Base-by-base conservation (phyloP, 2,888 invertebrate genomes). In the Thyatira batis region DNA sequence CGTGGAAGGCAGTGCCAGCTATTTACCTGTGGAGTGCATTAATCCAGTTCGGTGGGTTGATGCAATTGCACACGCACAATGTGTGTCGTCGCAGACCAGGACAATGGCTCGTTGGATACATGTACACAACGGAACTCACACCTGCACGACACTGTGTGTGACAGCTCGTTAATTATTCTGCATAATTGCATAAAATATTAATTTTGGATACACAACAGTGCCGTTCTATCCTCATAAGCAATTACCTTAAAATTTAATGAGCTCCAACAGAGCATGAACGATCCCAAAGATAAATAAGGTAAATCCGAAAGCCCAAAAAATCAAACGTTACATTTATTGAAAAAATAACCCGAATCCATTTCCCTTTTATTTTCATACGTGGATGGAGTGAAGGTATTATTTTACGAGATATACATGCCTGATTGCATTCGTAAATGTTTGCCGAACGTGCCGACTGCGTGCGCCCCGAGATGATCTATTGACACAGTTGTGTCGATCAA, bases 61-160 rank as follows among this genome's bases (percentile, higher is more conserved):
- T 53, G 30, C 53, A 45, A 53, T 49, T 53, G 44, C 53, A 53
- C 45, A 45, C 45, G 21, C 45, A 45, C 23, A 45, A 45, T 33
- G 17, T 39, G 39, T 17, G 39, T 39, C 39, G 5, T 13, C 33
- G 39, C 39, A 39, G 17, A 39, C 39, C 13, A 8, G 17, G 17
- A 39, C 39, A 39, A 39, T 39, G 17, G 39, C 39, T 39, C 17
- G 8, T 17, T 13, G 5, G 39, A 39, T 39, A 39, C 17, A 39
- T 17, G 17, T 39, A 39, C 17, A 17, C 8, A 17, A 8, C 39
- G n/a, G 4, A 39, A 17, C n/a, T 33, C 33, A 39, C 39, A 39
- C 39, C 39, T 39, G 11, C 5, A 17, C 17, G 39, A 17, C 39
- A 6, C 17, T 39, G 17, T 23, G 23, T 23, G 23, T 17, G 33